Conservation (phyloP, 2,797 vertebrate species). For the Catamblyrhynchus diadema region DNA sequence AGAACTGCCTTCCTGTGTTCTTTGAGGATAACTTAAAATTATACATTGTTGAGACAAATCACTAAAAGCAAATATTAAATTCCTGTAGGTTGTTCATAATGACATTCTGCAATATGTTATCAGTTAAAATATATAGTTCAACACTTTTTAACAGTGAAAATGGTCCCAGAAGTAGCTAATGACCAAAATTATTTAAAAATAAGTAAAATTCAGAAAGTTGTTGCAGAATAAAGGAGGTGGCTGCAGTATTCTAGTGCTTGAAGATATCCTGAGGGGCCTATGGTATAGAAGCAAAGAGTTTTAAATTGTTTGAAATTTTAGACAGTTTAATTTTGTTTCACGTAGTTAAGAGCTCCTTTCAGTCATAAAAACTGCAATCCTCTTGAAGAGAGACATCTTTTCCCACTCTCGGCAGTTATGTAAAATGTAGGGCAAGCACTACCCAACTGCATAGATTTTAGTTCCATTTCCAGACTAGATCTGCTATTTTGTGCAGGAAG, state of each 20-base stretch:
- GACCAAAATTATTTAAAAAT: not conserved
- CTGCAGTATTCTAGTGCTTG: not conserved
- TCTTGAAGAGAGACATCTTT: not conserved
- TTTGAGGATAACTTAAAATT: not conserved
- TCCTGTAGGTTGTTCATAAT: not conserved
- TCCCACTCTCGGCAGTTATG: not conserved
- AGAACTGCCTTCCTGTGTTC: not conserved
- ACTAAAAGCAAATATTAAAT: not conserved
- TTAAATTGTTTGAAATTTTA: not conserved
- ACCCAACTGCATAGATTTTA: not conserved
- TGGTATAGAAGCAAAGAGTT: not conserved
- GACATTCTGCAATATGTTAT: not conserved
- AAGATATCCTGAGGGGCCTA: not conserved
- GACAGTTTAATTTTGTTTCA: not conserved
- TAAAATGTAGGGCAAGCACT: not conserved
- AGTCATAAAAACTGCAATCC: not conserved
- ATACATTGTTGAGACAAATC: not conserved
- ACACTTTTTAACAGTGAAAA: not conserved
- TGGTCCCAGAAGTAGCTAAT: not conserved
- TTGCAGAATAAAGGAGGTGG: not conserved
- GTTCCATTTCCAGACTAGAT: not conserved
- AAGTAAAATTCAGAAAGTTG: not conserved
- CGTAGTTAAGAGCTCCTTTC: not conserved
- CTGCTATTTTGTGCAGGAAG: not conserved
- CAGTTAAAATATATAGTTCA: not conserved